A percentile compares a stretch with the other conserved stretches of the same genome.
Evolutionary conservation across 2,113 vertebrate species (phyloP).

Genomic region (Rhadina sibilatrix): DNA sequence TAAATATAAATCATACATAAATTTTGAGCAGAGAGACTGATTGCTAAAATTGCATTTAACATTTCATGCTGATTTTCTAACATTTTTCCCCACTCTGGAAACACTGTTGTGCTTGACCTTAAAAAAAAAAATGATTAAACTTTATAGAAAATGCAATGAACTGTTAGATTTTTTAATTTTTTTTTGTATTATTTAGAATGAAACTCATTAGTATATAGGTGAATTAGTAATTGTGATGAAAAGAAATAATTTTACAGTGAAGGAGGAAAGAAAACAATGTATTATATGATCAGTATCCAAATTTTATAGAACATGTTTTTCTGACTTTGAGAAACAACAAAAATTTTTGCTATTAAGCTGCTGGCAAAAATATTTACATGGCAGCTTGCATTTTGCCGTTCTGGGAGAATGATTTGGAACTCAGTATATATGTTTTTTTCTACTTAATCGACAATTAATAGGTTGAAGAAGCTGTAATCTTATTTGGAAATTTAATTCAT

Average conservation of each 20-base stretch:
- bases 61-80: not conserved
- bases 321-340: not conserved
- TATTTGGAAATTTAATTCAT: slow-evolving; percentile 14
- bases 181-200: not conserved
- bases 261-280: not conserved
- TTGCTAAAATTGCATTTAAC: not conserved
- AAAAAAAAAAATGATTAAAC: not conserved
- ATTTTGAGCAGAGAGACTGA: not conserved
- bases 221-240: not conserved
- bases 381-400: slow-evolving; percentile 16
- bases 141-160: not conserved
- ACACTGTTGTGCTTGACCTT: not conserved
- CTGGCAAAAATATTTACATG: slow-evolving; percentile 23
- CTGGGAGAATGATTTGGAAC: slow-evolving; percentile 5
- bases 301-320: not conserved
- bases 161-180: too few relatives aligned
- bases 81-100: not conserved
- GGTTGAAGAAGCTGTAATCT: slow-evolving; percentile 1
- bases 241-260: not conserved
- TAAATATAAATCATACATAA: not conserved
- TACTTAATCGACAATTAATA: slow-evolving; percentile 21
- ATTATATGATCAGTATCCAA: not conserved
- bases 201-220: not conserved
- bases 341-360: slow-evolving; percentile 16
- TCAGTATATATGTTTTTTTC: not conserved